A percentile compares a stretch with the other conserved stretches of the same genome.
Conservation (phyloP, 2,888 invertebrate species). For the Conus canariensis region DNA sequence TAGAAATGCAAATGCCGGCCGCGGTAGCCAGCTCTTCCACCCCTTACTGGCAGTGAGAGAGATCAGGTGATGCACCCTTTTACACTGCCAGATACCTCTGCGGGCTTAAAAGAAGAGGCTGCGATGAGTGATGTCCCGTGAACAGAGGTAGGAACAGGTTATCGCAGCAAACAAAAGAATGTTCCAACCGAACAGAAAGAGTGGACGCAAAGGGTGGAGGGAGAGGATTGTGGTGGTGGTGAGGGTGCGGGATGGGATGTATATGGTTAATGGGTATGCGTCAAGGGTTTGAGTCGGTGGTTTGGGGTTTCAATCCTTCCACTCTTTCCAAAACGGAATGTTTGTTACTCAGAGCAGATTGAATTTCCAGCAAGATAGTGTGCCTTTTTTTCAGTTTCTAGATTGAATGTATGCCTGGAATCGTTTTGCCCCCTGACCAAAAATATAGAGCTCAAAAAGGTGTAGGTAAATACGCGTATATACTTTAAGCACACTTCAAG, state of each 20-base stretch:
- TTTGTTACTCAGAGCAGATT: too few relatives aligned
- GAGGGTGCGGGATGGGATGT: not conserved
- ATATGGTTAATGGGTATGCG: not conserved
- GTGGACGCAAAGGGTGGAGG: not conserved
- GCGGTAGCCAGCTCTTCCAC: not conserved
- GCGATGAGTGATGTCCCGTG: slow-evolving; percentile 31
- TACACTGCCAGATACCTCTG: not conserved
- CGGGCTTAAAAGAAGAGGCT: slow-evolving; percentile 1
- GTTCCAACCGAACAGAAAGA: not conserved
- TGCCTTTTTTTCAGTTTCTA: too few relatives aligned
- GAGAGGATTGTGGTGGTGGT: not conserved
- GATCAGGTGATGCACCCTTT: slow-evolving; percentile 17
- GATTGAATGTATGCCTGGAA: too few relatives aligned
- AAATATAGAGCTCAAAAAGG: too few relatives aligned
- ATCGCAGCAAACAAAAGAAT: slow-evolving; percentile 21
- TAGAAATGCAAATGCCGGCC: too few relatives aligned
- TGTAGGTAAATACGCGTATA: too few relatives aligned
- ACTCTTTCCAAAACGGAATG: too few relatives aligned
- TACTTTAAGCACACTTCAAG: too few relatives aligned
- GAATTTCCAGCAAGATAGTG: too few relatives aligned
- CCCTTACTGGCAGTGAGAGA: not conserved
- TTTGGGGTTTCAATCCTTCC: too few relatives aligned
- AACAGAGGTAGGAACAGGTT: not conserved
- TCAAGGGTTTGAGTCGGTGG: too few relatives aligned
- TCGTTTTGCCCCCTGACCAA: too few relatives aligned